Evolutionary conservation across 2,888 invertebrate genomes (phyloP).

Genomic region (Minunthozetes semirufus): DNA sequence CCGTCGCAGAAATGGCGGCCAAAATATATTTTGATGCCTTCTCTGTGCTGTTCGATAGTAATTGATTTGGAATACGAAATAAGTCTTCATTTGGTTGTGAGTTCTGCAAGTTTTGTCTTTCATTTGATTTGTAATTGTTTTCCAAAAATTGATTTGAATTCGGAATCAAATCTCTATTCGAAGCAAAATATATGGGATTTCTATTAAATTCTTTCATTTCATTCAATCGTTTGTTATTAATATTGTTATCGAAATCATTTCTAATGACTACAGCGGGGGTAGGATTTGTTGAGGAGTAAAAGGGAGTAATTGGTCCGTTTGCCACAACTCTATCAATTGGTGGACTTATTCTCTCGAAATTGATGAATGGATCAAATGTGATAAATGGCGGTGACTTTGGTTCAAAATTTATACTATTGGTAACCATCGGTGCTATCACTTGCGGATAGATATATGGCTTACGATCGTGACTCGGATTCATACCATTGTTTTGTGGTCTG

Average conservation of each 20-base stretch:
- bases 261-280: background rate
- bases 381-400: no score
- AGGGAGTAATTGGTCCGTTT: background rate
- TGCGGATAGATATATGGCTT: background rate
- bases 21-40: slow-evolving; percentile 8
- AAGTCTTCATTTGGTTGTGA: background rate
- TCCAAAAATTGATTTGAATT: background rate
- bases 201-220: background rate
- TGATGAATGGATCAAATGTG: no score
- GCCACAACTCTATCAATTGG: background rate
- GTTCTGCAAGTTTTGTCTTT: no score
- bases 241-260: background rate
- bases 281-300: background rate
- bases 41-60: background rate
- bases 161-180: background rate
- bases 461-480: no score
- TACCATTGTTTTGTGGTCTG: no score
- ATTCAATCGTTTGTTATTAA: background rate
- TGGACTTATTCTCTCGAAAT: background rate
- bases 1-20: background rate
- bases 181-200: background rate
- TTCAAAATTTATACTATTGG: no score
- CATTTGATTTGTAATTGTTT: background rate
- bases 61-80: background rate
- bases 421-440: no score